phyloP scores from a whole-genome alignment of 2,113 vertebrate genomes.

The Sterrhoptilus dennistouni region DNA sequence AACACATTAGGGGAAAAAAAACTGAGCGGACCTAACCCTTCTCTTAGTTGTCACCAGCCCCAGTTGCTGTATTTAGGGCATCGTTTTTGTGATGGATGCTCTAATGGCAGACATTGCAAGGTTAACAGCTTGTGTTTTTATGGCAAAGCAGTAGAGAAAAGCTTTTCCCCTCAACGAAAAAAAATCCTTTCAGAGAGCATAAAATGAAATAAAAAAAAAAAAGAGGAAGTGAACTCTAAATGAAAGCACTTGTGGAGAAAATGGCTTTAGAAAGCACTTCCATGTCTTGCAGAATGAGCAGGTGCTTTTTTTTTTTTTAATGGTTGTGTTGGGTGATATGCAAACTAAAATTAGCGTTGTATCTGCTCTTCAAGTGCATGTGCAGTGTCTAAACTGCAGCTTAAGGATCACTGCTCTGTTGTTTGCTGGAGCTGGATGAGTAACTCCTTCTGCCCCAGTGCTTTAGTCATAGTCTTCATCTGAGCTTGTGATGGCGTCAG shows the following conservation, averaged over 20 bases:
- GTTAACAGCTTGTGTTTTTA: slow-evolving; percentile 24
- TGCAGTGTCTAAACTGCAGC: background rate
- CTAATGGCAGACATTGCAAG: slow-evolving; percentile 10
- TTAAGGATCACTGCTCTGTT: background rate
- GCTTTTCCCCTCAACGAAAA: background rate
- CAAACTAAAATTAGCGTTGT: background rate
- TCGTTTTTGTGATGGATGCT: background rate
- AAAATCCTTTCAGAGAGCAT: background rate
- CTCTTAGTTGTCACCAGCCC: background rate
- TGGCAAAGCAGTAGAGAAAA: background rate
- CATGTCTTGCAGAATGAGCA: background rate
- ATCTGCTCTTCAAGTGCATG: background rate
- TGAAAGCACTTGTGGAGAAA: background rate
- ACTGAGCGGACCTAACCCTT: background rate
- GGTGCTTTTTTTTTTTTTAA: background rate
- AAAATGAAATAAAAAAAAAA: background rate
- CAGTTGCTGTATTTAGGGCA: background rate
- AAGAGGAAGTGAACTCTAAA: background rate
- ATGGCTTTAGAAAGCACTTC: slow-evolving; percentile 8
- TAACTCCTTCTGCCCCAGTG: fast-evolving
- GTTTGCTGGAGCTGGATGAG: background rate
- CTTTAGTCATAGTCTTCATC: background rate
- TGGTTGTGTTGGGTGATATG: background rate
- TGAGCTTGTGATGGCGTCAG: background rate
- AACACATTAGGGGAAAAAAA: background rate